A percentile compares a stretch with the other conserved stretches of the same genome.
Evolutionary conservation across 1,140 invertebrate species (phyloP).

Genomic region (Ylistrum balloti): DNA sequence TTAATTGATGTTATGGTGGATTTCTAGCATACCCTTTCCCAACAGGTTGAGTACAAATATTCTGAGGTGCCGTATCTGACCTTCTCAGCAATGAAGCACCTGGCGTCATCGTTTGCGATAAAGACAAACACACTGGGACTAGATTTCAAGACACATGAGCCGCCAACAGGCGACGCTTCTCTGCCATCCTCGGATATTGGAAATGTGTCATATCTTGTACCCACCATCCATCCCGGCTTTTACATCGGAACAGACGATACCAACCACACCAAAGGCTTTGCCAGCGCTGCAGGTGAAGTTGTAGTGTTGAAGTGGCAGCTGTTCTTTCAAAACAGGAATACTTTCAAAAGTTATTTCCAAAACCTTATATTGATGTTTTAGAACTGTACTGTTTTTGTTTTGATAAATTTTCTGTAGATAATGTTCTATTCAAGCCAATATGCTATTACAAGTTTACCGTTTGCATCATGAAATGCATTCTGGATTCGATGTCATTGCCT

Average conservation of each 20-base stretch:
- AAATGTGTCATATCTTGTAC: constrained; percentile 80
- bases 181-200: constrained; percentile 77
- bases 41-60: constrained; percentile 57
- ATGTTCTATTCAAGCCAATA: too few species aligned
- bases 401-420: too few species aligned
- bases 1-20: too few species aligned
- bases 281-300: constrained; percentile 67
- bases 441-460: too few species aligned
- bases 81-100: constrained; percentile 68
- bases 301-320: too few species aligned
- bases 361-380: too few species aligned
- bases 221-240: constrained; percentile 80
- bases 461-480: too few species aligned
- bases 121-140: constrained; percentile 64
- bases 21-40: too few species aligned
- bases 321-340: too few species aligned
- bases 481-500: too few species aligned
- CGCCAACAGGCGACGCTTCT: not conserved
- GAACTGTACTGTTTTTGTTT: too few species aligned
- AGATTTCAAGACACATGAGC: not conserved
- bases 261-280: constrained; percentile 78
- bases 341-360: too few species aligned
- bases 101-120: constrained; percentile 64
- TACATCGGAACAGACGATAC: constrained; percentile 69
- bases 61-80: constrained; percentile 53